Base-by-base conservation (phyloP, 2,797 vertebrate species). In the Microctenopoma lineatum region DNA sequence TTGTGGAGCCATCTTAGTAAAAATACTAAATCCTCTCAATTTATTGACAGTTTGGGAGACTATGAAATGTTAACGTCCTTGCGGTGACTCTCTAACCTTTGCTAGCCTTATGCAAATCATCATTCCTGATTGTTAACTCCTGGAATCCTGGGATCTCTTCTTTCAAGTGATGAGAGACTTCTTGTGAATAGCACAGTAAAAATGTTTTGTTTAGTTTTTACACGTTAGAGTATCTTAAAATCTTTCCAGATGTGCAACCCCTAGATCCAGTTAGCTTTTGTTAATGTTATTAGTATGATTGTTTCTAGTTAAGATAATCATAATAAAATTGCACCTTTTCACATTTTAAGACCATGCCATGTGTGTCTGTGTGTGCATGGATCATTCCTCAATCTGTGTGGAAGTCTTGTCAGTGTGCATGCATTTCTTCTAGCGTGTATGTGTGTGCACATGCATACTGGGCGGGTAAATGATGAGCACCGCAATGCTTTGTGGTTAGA, bases 381-480 rank as follows among this genome's bases (percentile, higher is more conserved):
- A 8, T 7, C 7, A 44, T 44, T 6, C 41, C 14, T 16, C 41
- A 7, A 2, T 42, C 6, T 45, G 44, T 45, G 44, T 45, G n/a
- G 3, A 8, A 18, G 32, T 34, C 32, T 44, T 44, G 16, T 18
- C 16, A n/a, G n/a, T 47, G 7, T 47, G 3, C 10, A 25, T 25
- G 18, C 7, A 11, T 25, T 21, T 46, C 5, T 47, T 29, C 55
- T 36, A n/a, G 27, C 8, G 52, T 73, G 59, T 52, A 25, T 41
- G 54, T 42, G 39, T 70, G 32, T 3, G 32, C 18, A n/a, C 36
- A 41, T 10, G 8, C 41, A 60, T 16, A 41, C 45, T 48, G 42
- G 54, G 57, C 71, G 61, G 66, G 74, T 90, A 80, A 90, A 63
- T 79, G 86, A 92, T 91, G 87, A 87, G 71, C 74, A 80, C 84